Conservation (phyloP, 2,888 invertebrate species). For the Ptychoptera contaminata region DNA sequence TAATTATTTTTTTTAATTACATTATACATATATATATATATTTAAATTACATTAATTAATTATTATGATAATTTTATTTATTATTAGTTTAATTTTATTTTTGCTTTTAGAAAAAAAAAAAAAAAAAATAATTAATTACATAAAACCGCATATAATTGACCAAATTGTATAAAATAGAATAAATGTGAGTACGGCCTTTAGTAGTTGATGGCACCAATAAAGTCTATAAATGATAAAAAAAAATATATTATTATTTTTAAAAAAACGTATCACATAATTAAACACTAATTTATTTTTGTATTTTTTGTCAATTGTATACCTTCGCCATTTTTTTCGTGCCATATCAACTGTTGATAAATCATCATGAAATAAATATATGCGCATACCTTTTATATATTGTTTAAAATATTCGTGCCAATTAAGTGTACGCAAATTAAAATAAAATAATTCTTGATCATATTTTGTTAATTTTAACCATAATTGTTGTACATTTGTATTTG, state of each 20-base stretch:
- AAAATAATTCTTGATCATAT: conserved; percentile 40
- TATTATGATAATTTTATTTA: too few relatives aligned
- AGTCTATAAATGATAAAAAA: conserved; percentile 31
- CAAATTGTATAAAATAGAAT: conserved; percentile 31
- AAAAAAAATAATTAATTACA: too few relatives aligned
- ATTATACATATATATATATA: too few relatives aligned
- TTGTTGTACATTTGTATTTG: conserved; percentile 38
- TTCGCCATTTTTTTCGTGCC: conserved; percentile 41
- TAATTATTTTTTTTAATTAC: too few relatives aligned
- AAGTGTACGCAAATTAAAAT: conserved; percentile 53
- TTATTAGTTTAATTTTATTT: too few relatives aligned
- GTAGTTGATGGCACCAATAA: conserved; percentile 36
- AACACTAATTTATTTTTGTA: neutral
- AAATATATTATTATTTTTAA: neutral
- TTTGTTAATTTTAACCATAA: conserved; percentile 30
- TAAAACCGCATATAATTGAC: conserved; percentile 17
- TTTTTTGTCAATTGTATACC: conserved; percentile 29
- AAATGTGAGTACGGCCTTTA: conserved; percentile 26
- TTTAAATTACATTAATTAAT: too few relatives aligned
- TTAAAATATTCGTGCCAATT: conserved; percentile 59
- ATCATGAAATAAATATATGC: conserved; percentile 59
- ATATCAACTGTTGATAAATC: conserved; percentile 43
- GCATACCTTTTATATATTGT: conserved; percentile 51
- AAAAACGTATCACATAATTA: neutral
- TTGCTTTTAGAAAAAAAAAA: too few relatives aligned